Conservation (phyloP, 2,888 invertebrate genomes). For the Minunthozetes semirufus region DNA sequence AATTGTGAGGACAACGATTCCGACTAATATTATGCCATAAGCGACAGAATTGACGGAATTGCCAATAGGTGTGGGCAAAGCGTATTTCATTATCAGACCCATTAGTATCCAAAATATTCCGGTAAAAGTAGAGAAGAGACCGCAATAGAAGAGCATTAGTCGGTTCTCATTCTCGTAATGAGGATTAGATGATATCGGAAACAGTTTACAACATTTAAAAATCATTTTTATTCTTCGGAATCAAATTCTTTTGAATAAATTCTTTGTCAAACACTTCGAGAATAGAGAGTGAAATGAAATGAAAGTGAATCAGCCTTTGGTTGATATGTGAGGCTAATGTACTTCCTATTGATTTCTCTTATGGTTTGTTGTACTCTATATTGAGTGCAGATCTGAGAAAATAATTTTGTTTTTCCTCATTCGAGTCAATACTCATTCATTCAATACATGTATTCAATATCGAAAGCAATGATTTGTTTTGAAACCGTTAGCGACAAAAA, state of each 20-base stretch:
- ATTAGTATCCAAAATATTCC: constrained; percentile 19
- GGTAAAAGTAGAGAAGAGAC: constrained; percentile 13
- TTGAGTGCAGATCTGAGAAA: neutral
- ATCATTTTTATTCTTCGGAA: constrained; percentile 17
- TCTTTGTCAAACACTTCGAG: neutral
- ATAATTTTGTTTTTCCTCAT: constrained; percentile 9
- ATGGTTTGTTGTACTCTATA: constrained; percentile 19
- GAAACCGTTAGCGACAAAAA: constrained; percentile 24
- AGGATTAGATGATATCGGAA: neutral
- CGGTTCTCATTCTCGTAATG: constrained; percentile 9
- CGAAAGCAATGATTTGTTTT: neutral
- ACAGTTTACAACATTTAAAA: neutral
- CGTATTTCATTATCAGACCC: constrained; percentile 20
- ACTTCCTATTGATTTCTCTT: constrained; percentile 23
- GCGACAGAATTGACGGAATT: constrained; percentile 14
- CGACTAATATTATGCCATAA: constrained; percentile 17
- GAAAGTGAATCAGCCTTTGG: neutral
- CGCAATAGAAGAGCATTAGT: constrained; percentile 27
- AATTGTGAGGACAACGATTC: neutral
- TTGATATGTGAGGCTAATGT: constrained; percentile 12
- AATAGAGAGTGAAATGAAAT: neutral
- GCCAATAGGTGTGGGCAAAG: neutral
- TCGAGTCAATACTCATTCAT: too few species aligned
- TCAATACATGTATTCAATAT: too few species aligned
- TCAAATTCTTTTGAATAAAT: neutral